phyloP scores from a whole-genome alignment of 1,140 invertebrate genomes.

The Neocloeon triangulifer region DNA sequence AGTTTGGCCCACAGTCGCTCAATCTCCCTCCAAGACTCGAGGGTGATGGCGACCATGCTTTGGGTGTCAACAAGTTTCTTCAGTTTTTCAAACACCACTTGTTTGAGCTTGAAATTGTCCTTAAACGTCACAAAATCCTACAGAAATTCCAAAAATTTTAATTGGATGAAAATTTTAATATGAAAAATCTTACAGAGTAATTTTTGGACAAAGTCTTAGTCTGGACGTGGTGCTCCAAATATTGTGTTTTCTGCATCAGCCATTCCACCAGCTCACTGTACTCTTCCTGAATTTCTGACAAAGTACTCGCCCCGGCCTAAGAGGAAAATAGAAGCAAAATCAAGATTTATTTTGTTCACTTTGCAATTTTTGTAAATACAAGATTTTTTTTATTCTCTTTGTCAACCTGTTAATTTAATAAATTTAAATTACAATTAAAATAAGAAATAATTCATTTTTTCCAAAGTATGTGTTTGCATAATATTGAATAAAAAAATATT shows the following conservation, averaged over 20 bases:
- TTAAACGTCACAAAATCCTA: conserved; percentile 46
- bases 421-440: no score
- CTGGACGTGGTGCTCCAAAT: conserved; percentile 40
- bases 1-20: conserved; percentile 52
- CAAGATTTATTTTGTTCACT: no score
- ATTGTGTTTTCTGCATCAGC: conserved; percentile 49
- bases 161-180: conserved; percentile 2
- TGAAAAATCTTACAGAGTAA: conserved; percentile 18
- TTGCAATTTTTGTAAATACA: not conserved
- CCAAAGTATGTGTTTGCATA: no score
- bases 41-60: conserved; percentile 50
- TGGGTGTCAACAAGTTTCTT: conserved; percentile 50
- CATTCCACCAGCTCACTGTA: conserved; percentile 57
- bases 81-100: conserved; percentile 41
- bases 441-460: no score
- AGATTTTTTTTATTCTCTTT: conserved; percentile 1
- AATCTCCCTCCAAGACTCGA: conserved; percentile 56
- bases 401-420: no score
- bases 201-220: conserved; percentile 33
- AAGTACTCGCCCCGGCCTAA: conserved; percentile 30
- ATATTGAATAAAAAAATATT: no score
- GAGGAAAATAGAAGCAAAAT: not conserved
- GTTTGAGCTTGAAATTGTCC: conserved; percentile 42
- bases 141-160: conserved; percentile 19
- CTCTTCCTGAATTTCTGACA: conserved; percentile 52